Percentiles rank a stretch among this genome's conserved stretches.
Conservation (phyloP, 2,113 vertebrate genomes). For the Psittacula cyanocephala region DNA sequence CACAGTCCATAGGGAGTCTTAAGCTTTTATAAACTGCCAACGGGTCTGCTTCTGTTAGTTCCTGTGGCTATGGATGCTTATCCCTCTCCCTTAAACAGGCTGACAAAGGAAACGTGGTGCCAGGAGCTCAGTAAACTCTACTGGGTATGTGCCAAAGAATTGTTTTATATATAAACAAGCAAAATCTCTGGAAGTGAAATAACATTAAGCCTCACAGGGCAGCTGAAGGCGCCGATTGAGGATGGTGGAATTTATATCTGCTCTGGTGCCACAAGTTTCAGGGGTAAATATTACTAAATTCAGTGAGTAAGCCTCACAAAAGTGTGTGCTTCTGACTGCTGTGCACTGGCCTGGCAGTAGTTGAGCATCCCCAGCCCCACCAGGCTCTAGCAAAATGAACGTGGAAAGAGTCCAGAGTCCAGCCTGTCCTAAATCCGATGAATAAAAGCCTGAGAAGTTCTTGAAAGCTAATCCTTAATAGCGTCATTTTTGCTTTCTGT, state of each 20-base stretch:
- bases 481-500: background rate
- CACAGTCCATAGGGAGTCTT: background rate
- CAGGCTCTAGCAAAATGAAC: background rate
- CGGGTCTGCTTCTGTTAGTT: background rate
- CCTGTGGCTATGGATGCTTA: background rate
- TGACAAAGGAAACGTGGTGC: background rate
- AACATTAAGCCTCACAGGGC: background rate
- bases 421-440: background rate
- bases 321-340: background rate
- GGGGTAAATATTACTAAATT: background rate
- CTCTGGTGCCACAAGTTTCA: background rate
- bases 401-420: background rate
- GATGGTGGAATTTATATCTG: background rate
- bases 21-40: background rate
- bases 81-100: background rate
- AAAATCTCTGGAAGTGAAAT: background rate
- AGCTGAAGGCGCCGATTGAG: background rate
- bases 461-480: background rate
- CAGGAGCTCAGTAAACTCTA: background rate
- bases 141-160: background rate
- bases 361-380: background rate
- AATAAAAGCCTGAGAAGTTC: background rate
- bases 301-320: background rate
- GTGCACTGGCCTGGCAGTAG: accelerated
- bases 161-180: slow-evolving; percentile 24